phyloP scores from a whole-genome alignment of 2,888 invertebrate species.

The Drosophila prolongata region DNA sequence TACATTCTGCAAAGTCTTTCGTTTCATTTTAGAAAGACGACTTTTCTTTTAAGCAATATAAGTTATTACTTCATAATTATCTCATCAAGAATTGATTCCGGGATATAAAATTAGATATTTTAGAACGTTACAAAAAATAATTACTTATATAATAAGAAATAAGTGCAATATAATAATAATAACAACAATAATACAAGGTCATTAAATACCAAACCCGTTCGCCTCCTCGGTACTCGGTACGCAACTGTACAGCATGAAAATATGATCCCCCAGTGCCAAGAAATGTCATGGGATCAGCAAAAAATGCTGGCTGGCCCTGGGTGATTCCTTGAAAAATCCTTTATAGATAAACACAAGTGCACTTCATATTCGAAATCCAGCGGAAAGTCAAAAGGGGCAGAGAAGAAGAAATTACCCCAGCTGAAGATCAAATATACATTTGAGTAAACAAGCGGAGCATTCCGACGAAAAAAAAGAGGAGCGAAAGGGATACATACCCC shows the following conservation, averaged over 20 bases:
- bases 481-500: constrained; percentile 62
- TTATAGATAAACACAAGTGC: constrained; percentile 56
- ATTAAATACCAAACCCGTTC: constrained; percentile 5
- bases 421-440: constrained; percentile 72
- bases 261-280: constrained; percentile 14
- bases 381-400: not conserved
- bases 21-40: no score
- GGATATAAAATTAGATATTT: no score
- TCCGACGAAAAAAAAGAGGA: constrained; percentile 59
- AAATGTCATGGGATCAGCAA: constrained; percentile 43
- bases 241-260: constrained; percentile 9
- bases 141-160: no score
- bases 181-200: no score
- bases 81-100: no score
- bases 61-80: no score
- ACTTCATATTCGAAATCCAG: constrained; percentile 8
- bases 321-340: constrained; percentile 72
- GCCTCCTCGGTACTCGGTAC: not conserved
- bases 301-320: constrained; percentile 17
- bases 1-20: no score
- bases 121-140: no score
- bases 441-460: constrained; percentile 71
- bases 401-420: constrained; percentile 46
- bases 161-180: no score
- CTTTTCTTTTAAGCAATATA: no score